Percentiles rank a stretch among this genome's conserved stretches.
Evolutionary conservation across 2,797 vertebrate species (phyloP).

Genomic region (Gallinago nigripennis): DNA sequence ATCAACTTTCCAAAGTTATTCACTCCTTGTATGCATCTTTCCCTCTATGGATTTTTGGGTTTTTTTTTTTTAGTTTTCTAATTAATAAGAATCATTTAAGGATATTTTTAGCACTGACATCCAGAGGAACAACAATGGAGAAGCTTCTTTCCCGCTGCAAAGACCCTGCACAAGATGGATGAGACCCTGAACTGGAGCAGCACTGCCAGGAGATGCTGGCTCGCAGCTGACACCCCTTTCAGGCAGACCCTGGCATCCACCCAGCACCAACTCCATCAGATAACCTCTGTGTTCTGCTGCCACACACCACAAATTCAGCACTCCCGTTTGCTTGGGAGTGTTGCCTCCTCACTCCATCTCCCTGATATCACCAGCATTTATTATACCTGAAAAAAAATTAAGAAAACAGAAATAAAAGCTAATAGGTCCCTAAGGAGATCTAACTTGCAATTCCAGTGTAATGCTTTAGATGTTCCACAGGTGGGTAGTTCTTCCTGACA

Average conservation of each 20-base stretch:
- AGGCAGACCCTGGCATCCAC: not conserved
- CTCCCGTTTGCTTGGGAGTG: rapidly evolving
- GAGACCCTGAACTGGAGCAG: not conserved
- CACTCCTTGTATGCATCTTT: not conserved
- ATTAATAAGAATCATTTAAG: not conserved
- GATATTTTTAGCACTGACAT: not conserved
- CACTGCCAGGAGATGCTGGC: not conserved
- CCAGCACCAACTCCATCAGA: not conserved
- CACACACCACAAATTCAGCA: not conserved
- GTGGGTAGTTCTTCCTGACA: not conserved
- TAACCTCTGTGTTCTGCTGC: not conserved
- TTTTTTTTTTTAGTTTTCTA: not conserved
- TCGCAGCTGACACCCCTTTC: not conserved
- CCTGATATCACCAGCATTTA: not conserved
- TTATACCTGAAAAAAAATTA: not conserved
- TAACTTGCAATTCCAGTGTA: not conserved
- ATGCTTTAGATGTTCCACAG: not conserved
- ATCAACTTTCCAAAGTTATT: not conserved
- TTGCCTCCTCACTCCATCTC: not conserved
- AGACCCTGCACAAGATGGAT: not conserved
- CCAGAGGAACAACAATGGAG: not conserved
- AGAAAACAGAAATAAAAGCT: not conserved
- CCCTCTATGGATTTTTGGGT: not conserved
- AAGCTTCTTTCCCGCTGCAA: not conserved
- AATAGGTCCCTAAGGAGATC: not conserved